phyloP scores from a whole-genome alignment of 2,888 invertebrate genomes.

The Argynnis bischoffii region DNA sequence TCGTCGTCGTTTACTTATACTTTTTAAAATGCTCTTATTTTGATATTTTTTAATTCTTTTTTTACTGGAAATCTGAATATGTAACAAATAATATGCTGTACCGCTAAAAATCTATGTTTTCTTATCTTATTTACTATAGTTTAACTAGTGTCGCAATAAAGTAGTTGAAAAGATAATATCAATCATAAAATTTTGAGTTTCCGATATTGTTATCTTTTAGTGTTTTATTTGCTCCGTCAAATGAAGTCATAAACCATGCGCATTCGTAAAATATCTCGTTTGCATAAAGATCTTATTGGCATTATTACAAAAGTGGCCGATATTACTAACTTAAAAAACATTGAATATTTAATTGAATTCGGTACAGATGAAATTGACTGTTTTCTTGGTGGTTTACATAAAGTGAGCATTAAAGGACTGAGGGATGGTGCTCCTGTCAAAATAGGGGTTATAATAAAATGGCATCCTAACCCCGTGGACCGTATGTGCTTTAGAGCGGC shows the following conservation, averaged over 20 bases:
- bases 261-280: slow-evolving; percentile 58
- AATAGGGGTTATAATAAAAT: slow-evolving; percentile 54
- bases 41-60: no score
- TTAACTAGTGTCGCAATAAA: slow-evolving; percentile 16
- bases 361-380: slow-evolving; percentile 60
- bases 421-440: slow-evolving; percentile 55
- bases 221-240: slow-evolving; percentile 18
- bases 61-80: no score
- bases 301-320: slow-evolving; percentile 58
- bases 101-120: slow-evolving; percentile 1
- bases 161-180: slow-evolving; percentile 29
- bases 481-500: slow-evolving; percentile 55
- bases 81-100: neutral
- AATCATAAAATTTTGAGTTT: slow-evolving; percentile 19
- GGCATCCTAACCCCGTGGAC: slow-evolving; percentile 55
- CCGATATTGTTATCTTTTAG: slow-evolving; percentile 29
- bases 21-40: neutral
- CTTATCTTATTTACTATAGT: slow-evolving; percentile 4
- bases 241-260: slow-evolving; percentile 52
- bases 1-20: neutral
- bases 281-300: slow-evolving; percentile 54
- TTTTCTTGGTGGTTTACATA: slow-evolving; percentile 53
- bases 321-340: slow-evolving; percentile 42
- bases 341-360: slow-evolving; percentile 42
- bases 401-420: slow-evolving; percentile 53